Evolutionary conservation across 2,113 vertebrate genomes (phyloP), one percentile per base, ranked within the genome.

Genomic region (Catharus bicknelli): DNA sequence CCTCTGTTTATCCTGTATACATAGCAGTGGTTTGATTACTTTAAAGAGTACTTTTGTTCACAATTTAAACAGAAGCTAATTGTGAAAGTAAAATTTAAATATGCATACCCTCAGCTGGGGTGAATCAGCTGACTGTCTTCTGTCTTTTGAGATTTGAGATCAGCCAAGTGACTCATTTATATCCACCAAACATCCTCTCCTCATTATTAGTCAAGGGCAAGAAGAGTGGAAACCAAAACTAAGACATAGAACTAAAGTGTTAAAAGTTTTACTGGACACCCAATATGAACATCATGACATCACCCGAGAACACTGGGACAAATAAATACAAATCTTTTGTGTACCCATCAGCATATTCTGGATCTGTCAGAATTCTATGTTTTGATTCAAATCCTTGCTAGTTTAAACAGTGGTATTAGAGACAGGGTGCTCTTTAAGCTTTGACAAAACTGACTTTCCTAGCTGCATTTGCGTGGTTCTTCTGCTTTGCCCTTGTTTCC

Each of bases 11-110:
- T 76, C 26, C 48, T 89, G 23, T 66, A 27, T 78, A 47, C 8
- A 32, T 76, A 78, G 25, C 62, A 57, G 7, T 67, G n/a, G 23
- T 69, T 90, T 43, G 27, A 22, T 90, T 79, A 85, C n/a, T 79
- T 75, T 55, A 50, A 77, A 45, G 48, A 45, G 14, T 87, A 70
- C 47, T 51, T 89, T 89, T 91, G 73, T 32, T 81, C 78, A 75
- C 25, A 53, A 19, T 78, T 88, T 76, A 8, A 81, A 67, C 79
- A 64, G 11, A 66, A 95, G 36, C 47, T 83, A 51, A 70, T 70
- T 8, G 40, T 63, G 63, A 76, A 88, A 91, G 47, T 72, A 70
- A 88, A 88, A 91, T 91, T 77, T 88, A 70, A 73, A 82, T 72
- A 55, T 92, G 40, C 42, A 17, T 69, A 74, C 20, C 34, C 83